Percentiles rank a stretch among this genome's conserved stretches.
Conservation (phyloP, 2,113 vertebrate species). For the Ctenomys sociabilis region DNA sequence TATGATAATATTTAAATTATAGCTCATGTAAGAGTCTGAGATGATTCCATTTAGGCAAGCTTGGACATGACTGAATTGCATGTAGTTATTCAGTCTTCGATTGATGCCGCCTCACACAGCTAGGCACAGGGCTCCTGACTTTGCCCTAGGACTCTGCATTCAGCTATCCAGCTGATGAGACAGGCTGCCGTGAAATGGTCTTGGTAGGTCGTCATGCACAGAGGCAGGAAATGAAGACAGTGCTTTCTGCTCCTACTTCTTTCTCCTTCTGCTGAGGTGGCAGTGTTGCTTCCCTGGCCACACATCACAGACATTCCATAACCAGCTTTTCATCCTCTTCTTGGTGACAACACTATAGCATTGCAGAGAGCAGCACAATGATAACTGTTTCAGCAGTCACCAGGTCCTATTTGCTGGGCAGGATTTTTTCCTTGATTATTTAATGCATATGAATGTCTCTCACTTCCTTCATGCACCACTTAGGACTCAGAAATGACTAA, state of each 20-base stretch:
- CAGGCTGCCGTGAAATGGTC: neutral
- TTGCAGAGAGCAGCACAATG: neutral
- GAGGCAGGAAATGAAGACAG: neutral
- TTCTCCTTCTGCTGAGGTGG: neutral
- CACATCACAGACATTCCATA: neutral
- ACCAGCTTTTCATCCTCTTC: neutral
- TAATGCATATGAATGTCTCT: neutral
- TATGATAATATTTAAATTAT: neutral
- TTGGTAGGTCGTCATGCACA: neutral
- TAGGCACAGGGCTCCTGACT: rapidly evolving
- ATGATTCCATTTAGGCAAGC: neutral
- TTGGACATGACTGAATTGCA: neutral
- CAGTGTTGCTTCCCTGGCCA: neutral
- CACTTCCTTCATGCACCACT: neutral
- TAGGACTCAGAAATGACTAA: slow-evolving; percentile 15
- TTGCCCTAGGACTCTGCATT: neutral
- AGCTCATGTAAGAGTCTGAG: neutral
- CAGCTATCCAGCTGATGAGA: neutral
- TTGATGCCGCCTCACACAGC: neutral
- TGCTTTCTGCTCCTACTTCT: neutral
- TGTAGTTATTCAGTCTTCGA: too few species aligned
- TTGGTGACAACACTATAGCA: neutral
- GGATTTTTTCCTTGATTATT: neutral
- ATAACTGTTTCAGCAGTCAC: neutral
- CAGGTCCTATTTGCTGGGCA: neutral